phyloP scores from a whole-genome alignment of 2,797 vertebrate genomes.

The Phoeniculus purpureus region DNA sequence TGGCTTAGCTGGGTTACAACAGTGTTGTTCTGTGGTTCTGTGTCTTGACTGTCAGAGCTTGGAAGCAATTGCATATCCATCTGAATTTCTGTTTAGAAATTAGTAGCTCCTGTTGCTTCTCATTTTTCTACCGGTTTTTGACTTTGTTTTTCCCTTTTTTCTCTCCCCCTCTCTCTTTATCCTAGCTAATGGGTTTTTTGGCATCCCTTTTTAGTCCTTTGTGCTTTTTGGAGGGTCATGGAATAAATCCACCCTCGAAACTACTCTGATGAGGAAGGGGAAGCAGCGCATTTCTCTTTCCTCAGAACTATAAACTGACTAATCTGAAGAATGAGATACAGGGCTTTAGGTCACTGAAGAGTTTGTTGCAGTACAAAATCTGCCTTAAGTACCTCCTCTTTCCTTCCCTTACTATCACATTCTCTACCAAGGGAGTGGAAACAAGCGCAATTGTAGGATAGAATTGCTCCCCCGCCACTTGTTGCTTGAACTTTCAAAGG shows the following conservation, averaged over 20 bases:
- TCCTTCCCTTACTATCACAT: background rate
- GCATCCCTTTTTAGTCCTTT: background rate
- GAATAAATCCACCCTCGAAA: background rate
- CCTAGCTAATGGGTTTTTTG: background rate
- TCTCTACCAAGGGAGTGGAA: background rate
- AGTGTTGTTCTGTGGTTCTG: background rate
- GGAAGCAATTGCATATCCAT: background rate
- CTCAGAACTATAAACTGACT: background rate
- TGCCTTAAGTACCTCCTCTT: background rate
- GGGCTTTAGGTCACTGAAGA: background rate
- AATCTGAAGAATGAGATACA: background rate
- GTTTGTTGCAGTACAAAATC: background rate
- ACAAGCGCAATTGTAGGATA: background rate
- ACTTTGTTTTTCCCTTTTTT: background rate
- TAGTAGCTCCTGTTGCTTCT: background rate
- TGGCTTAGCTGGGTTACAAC: background rate
- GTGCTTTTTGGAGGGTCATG: background rate
- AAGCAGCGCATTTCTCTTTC: slow-evolving; percentile 6
- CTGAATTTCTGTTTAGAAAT: background rate
- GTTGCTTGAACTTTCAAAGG: background rate
- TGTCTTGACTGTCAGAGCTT: background rate
- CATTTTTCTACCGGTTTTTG: background rate
- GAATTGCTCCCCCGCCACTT: background rate
- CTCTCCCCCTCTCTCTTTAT: background rate
- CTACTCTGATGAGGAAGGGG: slow-evolving; percentile 5